Percentiles rank a stretch among this genome's conserved stretches.
phyloP scores from a whole-genome alignment of 2,113 vertebrate species.

The Protobothrops flavoviridis region DNA sequence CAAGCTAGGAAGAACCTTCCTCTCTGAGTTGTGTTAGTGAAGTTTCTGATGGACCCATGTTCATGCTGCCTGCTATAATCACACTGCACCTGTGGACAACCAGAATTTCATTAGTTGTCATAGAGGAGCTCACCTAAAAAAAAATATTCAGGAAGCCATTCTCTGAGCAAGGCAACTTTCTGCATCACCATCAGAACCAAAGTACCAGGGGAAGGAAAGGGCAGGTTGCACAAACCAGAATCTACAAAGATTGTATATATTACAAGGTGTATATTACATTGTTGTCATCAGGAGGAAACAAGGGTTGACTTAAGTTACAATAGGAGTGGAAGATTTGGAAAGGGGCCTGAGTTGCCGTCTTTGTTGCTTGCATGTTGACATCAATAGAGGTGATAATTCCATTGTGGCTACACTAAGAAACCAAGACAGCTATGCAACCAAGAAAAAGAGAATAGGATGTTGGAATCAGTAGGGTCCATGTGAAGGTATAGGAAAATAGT shows the following conservation, averaged over 20 bases:
- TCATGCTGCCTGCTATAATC: no score
- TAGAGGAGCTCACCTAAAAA: no score
- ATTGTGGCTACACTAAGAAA: constrained; percentile 77
- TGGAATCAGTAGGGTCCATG: no score
- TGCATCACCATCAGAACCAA: not conserved
- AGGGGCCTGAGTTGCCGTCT: constrained; percentile 55
- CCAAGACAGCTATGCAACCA: constrained; percentile 71
- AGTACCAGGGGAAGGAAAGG: not conserved
- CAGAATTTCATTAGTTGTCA: no score
- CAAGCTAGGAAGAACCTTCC: no score
- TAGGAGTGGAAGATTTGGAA: constrained; percentile 77
- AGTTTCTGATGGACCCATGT: no score
- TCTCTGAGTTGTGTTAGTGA: no score
- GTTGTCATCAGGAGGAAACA: constrained; percentile 74
- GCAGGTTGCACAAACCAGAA: not conserved
- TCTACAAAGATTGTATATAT: not conserved
- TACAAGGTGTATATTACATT: not conserved
- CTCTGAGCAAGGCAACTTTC: not conserved
- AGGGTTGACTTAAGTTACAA: constrained; percentile 71
- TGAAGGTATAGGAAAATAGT: not conserved
- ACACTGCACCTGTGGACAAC: no score
- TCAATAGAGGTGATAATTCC: constrained; percentile 70
- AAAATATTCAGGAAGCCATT: no score
- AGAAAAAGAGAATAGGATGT: not conserved
- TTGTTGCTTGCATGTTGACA: constrained; percentile 67